A percentile compares a stretch with the other conserved stretches of the same genome.
Conservation (phyloP, 1,140 invertebrate species). For the Drosophila paulistorum region DNA sequence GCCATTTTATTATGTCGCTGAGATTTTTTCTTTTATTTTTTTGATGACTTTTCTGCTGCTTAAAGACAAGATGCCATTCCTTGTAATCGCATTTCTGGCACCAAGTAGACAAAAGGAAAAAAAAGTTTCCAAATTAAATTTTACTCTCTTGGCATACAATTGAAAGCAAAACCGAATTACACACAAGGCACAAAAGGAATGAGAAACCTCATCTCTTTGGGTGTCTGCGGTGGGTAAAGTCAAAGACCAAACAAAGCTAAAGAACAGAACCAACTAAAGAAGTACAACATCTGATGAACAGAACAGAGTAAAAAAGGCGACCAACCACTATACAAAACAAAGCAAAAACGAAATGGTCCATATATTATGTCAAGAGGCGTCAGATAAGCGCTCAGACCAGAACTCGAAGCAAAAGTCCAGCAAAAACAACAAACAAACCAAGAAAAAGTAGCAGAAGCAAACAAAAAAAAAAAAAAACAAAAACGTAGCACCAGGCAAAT, state of each 20-base stretch:
- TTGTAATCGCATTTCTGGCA: constrained; percentile 8
- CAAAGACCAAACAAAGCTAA: constrained; percentile 28
- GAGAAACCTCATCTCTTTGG: constrained; percentile 45
- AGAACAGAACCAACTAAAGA: constrained; percentile 24
- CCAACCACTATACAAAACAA: background rate
- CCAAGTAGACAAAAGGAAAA: background rate
- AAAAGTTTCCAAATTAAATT: constrained; percentile 17
- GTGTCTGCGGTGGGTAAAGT: constrained; percentile 51
- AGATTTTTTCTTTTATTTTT: constrained; percentile 29
- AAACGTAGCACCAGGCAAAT: constrained; percentile 51
- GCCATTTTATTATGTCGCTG: constrained; percentile 39
- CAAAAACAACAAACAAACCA: constrained; percentile 3
- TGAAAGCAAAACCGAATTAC: constrained; percentile 13
- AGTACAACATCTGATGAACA: constrained; percentile 34
- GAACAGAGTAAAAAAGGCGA: constrained; percentile 52
- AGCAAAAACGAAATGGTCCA: constrained; percentile 50
- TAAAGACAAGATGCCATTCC: background rate
- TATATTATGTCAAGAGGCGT: constrained; percentile 77
- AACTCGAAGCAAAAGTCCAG: constrained; percentile 17
- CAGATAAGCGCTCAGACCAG: constrained; percentile 65
- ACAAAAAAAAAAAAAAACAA: background rate
- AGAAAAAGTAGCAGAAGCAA: background rate
- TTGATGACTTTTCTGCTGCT: constrained; percentile 21
- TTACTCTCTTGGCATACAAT: constrained; percentile 11
- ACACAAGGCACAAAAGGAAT: constrained; percentile 9